Evolutionary conservation across 2,888 invertebrate species (phyloP), one percentile per base, ranked within the genome.

Genomic region (Pseudolycoriella hygida): DNA sequence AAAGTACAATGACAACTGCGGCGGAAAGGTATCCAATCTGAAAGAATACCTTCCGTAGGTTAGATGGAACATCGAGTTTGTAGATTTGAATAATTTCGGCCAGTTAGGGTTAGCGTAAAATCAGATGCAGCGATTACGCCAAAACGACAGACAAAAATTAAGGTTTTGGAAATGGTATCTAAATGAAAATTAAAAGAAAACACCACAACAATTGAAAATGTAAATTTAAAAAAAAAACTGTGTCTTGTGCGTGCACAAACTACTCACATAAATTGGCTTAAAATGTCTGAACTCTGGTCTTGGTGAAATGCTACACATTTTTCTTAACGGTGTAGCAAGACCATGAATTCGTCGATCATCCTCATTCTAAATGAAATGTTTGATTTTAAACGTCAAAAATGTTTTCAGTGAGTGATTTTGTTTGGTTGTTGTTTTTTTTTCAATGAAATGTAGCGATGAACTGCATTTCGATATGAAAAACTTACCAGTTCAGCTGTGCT

Each of bases 201-300:
- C 15, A 31, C 17, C 25, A 20, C 11, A 37, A 46, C 34, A 37
- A 19, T 30, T 4, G 18, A 4, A 34, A 34, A 12, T 14, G n/a
- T 10, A 12, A 14, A 34, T 34, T 34, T 14, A 34, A 11, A 42
- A 42, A 2, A 11, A 25, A 34, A 39, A 8, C n/a, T 30, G 14
- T 31, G 32, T 19, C 14, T 14, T 34, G 17, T 34, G 10, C 8
- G 14, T 19, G 4, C 17, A 31, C 12, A 18, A 40, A 45, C 64
- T 65, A 64, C 65, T 65, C 61, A 65, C 65, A 57, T 63, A 61
- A 57, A 65, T 55, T 59, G 52, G 50, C 48, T 52, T 52, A 48
- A 63, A 65, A 60, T 65, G 64, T 58, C 65, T 64, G 56, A 63
- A 65, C 61, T 65, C 65, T 57, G 65, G 65, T 60, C 65, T 62